Conservation (phyloP, 1,140 invertebrate species). For the Pseudomyrmex concolor region DNA sequence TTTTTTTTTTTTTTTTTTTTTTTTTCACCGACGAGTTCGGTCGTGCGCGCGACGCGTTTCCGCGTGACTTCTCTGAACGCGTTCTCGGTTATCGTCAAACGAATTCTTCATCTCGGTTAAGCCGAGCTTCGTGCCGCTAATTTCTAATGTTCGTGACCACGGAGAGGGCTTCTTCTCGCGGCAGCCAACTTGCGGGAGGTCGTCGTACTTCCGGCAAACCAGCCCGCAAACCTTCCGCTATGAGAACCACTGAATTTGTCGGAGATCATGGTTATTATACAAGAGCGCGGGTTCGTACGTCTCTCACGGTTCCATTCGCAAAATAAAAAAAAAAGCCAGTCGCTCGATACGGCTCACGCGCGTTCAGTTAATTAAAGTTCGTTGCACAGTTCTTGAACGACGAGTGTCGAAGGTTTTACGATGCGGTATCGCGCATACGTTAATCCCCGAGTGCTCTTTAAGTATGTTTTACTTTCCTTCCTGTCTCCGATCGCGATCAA, state of each 20-base stretch:
- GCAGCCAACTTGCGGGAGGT: constrained; percentile 39
- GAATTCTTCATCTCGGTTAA: no score
- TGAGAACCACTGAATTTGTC: constrained; percentile 58
- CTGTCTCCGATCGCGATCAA: neutral
- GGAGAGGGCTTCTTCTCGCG: constrained; percentile 22
- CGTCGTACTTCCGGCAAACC: constrained; percentile 64
- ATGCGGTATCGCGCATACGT: constrained; percentile 27
- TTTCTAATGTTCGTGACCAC: constrained; percentile 66
- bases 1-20: neutral
- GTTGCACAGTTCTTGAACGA: constrained; percentile 3
- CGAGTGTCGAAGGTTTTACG: constrained; percentile 26
- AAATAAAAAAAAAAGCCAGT: constrained; percentile 9
- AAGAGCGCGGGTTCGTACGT: constrained; percentile 39
- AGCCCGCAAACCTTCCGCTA: neutral
- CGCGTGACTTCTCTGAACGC: neutral
- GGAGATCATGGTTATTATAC: constrained; percentile 65
- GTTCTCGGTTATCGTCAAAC: neutral
- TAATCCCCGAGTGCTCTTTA: constrained; percentile 3
- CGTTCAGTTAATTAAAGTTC: constrained; percentile 67
- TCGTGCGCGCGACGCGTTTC: neutral
- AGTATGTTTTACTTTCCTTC: constrained; percentile 10
- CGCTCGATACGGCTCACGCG: constrained; percentile 39
- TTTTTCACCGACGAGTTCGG: neutral
- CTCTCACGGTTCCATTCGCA: constrained; percentile 53
- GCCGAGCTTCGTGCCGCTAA: constrained; percentile 57